Evolutionary conservation across 2,888 invertebrate species (phyloP), one percentile per base, ranked within the genome.

Genomic region (Biston stratarius): DNA sequence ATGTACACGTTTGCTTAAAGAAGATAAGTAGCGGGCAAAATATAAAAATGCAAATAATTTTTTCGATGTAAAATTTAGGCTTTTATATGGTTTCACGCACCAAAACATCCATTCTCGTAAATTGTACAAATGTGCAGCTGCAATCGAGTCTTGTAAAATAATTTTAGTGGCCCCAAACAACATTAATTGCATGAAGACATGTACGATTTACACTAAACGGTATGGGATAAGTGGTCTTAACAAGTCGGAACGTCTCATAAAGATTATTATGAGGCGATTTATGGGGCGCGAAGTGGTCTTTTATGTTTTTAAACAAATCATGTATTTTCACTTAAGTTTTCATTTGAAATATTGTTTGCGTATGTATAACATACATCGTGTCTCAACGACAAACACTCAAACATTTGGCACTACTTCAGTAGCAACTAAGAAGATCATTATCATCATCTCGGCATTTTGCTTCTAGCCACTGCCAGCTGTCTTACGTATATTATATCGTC

Each of bases 181-280:
- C 69, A 72, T 73, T 75, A 76, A 77, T 67, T 67, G 60, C 44
- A 48, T 14, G 56, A 65, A 68, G 66, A 70, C 66, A 61, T 49
- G 62, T 62, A 51, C 63, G 61, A 67, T 73, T 73, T 64, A 75
- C 67, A 73, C 71, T 77, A 82, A 82, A 81, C 75, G 72, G 74
- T 75, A 67, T 69, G 76, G 72, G 73, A 64, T 73, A 79, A 79
- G 77, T 73, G 77, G 73, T 74, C 73, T 75, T 70, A 57, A 69
- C 67, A 64, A 64, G 67, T 56, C 55, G 58, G 69, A 76, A 78
- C 74, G 74, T 73, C 67, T 58, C 70, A 64, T 67, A 71, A 62
- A 64, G 68, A 64, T 72, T 74, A 74, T 80, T 77, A 78, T 65
- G 73, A 42, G 45, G 69, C 77, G 74, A 80, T 78, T 80, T 80